Conservation (phyloP, 2,113 vertebrate species). For the Corynorhinus townsendii region DNA sequence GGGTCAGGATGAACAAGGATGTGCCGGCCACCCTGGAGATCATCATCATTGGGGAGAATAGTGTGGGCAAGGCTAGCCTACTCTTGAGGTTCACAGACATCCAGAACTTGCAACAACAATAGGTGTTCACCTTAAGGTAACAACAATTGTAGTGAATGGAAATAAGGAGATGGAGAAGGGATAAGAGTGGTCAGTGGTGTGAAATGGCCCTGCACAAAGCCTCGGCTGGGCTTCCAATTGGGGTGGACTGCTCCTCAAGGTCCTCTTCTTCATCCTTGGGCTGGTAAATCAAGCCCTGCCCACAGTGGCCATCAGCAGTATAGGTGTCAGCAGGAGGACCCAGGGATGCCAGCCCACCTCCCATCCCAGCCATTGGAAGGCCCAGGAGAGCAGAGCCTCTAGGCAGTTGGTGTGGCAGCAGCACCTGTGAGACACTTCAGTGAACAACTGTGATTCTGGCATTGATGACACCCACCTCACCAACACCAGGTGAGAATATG, state of each 20-base stretch:
- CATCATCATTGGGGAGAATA: slow-evolving; percentile 93
- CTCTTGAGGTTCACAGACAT: neutral
- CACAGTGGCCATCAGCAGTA: neutral
- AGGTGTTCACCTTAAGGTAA: slow-evolving; percentile 98
- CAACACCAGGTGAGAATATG: too few species aligned
- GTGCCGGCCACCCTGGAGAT: slow-evolving; percentile 94
- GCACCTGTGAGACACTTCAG: neutral
- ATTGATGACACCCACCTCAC: neutral
- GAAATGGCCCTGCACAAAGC: neutral
- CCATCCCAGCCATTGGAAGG: neutral
- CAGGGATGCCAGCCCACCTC: neutral
- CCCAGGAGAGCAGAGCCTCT: neutral
- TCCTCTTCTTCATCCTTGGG: neutral
- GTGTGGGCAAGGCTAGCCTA: slow-evolving; percentile 91
- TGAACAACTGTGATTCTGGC: neutral
- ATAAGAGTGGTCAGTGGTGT: neutral
- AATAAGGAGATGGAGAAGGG: slow-evolving; percentile 79
- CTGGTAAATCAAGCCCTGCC: neutral
- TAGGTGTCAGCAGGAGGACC: neutral
- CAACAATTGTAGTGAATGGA: slow-evolving; percentile 94
- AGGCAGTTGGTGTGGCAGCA: neutral
- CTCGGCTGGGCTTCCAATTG: neutral
- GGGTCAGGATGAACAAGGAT: slow-evolving; percentile 90
- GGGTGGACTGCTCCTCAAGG: neutral
- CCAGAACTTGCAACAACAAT: neutral